Evolutionary conservation across 2,888 invertebrate genomes (phyloP).

Genomic region (Drosophila niveifrons): DNA sequence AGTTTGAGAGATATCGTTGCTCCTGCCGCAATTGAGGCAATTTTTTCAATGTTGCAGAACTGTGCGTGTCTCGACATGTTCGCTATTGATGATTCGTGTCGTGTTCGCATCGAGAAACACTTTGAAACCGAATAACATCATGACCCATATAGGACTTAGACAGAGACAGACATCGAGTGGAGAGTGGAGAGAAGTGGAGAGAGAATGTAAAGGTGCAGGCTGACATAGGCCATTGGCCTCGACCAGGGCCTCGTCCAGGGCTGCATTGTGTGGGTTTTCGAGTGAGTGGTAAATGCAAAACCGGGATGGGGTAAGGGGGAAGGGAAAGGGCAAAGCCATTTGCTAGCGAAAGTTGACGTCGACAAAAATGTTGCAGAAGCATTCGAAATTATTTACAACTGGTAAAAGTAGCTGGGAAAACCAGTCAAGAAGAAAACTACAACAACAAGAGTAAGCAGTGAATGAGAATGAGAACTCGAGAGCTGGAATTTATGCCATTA

Average conservation of each 20-base stretch:
- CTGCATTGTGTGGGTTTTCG: conserved; percentile 7
- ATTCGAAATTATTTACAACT: conserved; percentile 64
- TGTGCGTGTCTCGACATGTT: conserved; percentile 5
- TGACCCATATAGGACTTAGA: conserved; percentile 2
- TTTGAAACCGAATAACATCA: not conserved
- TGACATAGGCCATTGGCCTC: conserved; percentile 21
- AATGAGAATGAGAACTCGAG: not conserved
- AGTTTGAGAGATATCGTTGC: too few relatives aligned
- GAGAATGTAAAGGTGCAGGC: too few relatives aligned
- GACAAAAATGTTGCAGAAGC: conserved; percentile 47
- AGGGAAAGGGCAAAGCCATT: conserved; percentile 32
- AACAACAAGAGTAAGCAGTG: conserved; percentile 14
- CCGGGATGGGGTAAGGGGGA: not conserved
- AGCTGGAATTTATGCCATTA: conserved; percentile 56
- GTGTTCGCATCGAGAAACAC: not conserved
- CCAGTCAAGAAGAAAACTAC: conserved; percentile 56
- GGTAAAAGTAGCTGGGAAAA: conserved; percentile 50
- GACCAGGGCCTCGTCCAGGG: too few relatives aligned
- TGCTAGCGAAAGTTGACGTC: conserved; percentile 53
- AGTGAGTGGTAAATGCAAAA: not conserved
- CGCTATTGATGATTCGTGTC: conserved; percentile 10
- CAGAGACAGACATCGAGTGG: not conserved
- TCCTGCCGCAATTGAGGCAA: too few relatives aligned
- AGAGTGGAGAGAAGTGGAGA: too few relatives aligned
- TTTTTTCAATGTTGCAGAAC: too few relatives aligned